Evolutionary conservation across 92 coral and sea anemone species (phyloP).

Genomic region (Porites cylindrica): DNA sequence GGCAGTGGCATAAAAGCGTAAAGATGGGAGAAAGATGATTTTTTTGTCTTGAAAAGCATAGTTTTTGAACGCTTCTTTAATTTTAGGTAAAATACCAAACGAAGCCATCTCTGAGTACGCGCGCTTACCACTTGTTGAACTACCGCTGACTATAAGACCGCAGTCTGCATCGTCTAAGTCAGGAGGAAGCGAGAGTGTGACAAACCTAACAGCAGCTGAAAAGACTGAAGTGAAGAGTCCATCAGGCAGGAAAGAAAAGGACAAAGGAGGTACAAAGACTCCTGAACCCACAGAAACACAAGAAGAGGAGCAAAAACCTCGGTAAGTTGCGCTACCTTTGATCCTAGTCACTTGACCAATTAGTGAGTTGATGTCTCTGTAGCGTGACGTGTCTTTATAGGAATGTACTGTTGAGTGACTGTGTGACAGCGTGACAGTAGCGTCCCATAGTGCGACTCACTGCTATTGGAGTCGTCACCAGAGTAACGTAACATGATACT

Average conservation of each 20-base stretch:
- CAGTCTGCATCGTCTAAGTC: constrained; percentile 88
- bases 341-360: neutral
- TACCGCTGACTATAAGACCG: constrained; percentile 88
- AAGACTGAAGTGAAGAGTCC: constrained; percentile 83
- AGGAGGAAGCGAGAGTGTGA: constrained; percentile 79
- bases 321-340: constrained; percentile 44
- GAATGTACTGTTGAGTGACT: neutral
- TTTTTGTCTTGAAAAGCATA: neutral
- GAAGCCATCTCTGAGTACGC: constrained; percentile 77
- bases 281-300: constrained; percentile 84
- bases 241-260: constrained; percentile 76
- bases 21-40: too few relatives aligned
- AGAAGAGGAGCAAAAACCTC: constrained; percentile 87
- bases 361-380: neutral
- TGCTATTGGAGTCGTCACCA: too few relatives aligned
- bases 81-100: constrained; percentile 79
- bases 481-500: too few relatives aligned
- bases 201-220: constrained; percentile 49
- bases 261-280: constrained; percentile 75
- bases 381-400: neutral
- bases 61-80: neutral
- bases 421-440: too few relatives aligned
- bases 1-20: too few relatives aligned
- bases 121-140: constrained; percentile 94
- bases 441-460: too few relatives aligned